Evolutionary conservation across 2,888 invertebrate genomes (phyloP).

Genomic region (Tipula helvola): DNA sequence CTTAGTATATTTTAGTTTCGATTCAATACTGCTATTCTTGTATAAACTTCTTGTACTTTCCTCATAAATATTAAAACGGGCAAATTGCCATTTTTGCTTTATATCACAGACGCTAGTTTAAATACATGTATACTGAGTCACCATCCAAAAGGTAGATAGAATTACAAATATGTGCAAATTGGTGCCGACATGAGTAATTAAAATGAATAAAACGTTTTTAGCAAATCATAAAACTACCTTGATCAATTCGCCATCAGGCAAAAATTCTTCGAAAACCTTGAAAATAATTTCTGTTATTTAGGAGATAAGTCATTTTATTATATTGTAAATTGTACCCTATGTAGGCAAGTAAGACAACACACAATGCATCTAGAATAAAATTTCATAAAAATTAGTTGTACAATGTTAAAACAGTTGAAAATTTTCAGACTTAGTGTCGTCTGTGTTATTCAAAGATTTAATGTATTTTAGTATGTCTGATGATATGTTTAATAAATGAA

Average conservation of each 20-base stretch:
- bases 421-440: background rate
- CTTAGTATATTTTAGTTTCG: background rate
- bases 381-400: background rate
- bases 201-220: background rate
- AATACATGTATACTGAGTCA: background rate
- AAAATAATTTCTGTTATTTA: background rate
- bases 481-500: background rate
- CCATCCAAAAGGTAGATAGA: background rate
- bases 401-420: background rate
- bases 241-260: background rate
- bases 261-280: background rate
- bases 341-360: background rate
- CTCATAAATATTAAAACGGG: background rate
- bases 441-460: background rate
- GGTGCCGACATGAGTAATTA: background rate
- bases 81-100: background rate
- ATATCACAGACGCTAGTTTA: background rate
- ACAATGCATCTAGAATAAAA: background rate
- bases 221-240: background rate
- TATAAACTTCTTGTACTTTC: background rate
- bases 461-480: background rate
- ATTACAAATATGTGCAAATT: too few relatives aligned
- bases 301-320: background rate
- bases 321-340: too few relatives aligned
- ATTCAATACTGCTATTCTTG: background rate